Evolutionary conservation across 2,797 vertebrate species (phyloP).

Genomic region (Helicolenus hilgendorfi): DNA sequence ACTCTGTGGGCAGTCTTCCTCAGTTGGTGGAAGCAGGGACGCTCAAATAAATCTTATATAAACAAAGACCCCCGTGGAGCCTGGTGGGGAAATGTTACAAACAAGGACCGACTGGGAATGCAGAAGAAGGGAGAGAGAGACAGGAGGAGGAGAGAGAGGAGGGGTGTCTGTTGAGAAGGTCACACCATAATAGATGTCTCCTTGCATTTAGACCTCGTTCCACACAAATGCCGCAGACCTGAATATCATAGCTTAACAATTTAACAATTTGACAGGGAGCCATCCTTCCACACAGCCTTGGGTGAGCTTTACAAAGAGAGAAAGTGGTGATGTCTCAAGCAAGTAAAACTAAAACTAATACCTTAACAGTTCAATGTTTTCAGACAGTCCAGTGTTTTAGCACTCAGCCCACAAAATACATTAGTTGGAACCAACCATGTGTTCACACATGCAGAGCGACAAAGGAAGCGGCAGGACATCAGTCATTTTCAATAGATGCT

Average conservation of each 20-base stretch:
- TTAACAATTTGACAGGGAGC: constrained; percentile 48
- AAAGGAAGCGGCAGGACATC: background rate
- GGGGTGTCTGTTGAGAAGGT: constrained; percentile 73
- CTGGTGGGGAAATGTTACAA: constrained; percentile 21
- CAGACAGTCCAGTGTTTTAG: background rate
- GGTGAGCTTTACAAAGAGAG: constrained; percentile 10
- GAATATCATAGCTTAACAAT: constrained; percentile 49
- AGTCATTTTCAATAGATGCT: background rate
- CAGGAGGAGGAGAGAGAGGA: constrained; percentile 1
- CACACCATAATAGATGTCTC: constrained; percentile 77
- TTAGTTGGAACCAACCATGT: background rate
- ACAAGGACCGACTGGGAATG: constrained; percentile 33
- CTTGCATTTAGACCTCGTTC: constrained; percentile 68
- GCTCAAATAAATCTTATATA: constrained; percentile 5
- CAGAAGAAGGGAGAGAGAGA: constrained; percentile 1
- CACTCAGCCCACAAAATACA: background rate
- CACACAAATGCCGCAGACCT: constrained; percentile 60
- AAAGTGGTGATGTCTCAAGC: constrained; percentile 3
- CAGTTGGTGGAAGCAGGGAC: background rate
- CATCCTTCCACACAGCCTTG: constrained; percentile 23
- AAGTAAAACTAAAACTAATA: background rate
- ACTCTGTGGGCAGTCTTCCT: background rate
- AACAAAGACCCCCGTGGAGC: constrained; percentile 8
- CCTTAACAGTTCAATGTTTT: background rate
- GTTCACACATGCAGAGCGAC: background rate